These are phyloP conservation scores for Xenus cinereus DNA, from an alignment of 2,113 vertebrate species.

Conservation along the genomic window DNA sequence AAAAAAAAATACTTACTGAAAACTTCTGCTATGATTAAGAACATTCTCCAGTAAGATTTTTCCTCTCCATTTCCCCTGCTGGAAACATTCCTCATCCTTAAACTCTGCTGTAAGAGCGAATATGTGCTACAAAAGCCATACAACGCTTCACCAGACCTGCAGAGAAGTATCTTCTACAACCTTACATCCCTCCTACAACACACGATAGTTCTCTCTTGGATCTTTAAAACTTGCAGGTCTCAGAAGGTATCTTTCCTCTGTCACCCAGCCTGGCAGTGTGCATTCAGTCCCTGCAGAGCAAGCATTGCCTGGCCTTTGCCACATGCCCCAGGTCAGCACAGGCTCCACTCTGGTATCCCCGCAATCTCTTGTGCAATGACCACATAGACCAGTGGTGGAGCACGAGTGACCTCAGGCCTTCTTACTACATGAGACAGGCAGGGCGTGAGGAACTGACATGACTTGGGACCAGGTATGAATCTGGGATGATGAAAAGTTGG, in stretches of 20 bases:
- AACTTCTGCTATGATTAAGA: slow-evolving; percentile 35
- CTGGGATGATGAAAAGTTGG: not conserved
- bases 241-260: not conserved
- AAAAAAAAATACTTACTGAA: not conserved
- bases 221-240: not conserved
- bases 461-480: not conserved
- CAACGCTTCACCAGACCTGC: not conserved
- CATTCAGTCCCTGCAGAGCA: rapidly evolving
- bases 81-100: not conserved
- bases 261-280: not conserved
- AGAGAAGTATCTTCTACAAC: not conserved
- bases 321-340: rapidly evolving
- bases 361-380: rapidly evolving
- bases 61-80: not conserved
- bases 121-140: not conserved
- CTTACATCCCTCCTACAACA: not conserved
- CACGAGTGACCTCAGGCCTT: not conserved
- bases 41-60: not conserved
- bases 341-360: rapidly evolving
- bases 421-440: not conserved
- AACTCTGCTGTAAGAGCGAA: not conserved
- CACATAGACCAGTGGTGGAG: not conserved
- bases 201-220: not conserved
- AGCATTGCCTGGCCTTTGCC: not conserved
- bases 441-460: not conserved